Percentiles rank a stretch among this genome's conserved stretches.
Evolutionary conservation across 2,113 vertebrate genomes (phyloP).

Genomic region (Spea bombifrons): DNA sequence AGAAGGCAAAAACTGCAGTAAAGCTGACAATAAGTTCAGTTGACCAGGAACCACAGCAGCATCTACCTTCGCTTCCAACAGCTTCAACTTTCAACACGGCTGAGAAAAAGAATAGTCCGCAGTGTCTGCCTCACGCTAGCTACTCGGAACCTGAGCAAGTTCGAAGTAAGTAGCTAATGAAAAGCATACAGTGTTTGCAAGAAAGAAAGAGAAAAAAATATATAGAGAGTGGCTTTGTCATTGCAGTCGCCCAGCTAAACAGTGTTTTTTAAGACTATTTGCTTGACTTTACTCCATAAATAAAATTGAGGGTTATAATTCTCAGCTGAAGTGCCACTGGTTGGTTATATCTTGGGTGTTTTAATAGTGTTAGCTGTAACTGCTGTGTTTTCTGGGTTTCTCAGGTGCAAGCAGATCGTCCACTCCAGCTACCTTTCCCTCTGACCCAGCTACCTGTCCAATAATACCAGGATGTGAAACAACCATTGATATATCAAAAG

Average conservation of each 20-base stretch:
- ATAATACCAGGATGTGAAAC: slow-evolving; percentile 97
- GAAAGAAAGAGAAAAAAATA: too few relatives aligned
- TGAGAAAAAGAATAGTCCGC: slow-evolving; percentile 57
- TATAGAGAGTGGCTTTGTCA: too few relatives aligned
- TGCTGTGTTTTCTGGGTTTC: slow-evolving; percentile 40
- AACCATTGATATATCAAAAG: slow-evolving; percentile 95
- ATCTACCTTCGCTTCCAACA: slow-evolving; percentile 47
- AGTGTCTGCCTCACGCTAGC: slow-evolving; percentile 45
- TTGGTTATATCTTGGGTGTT: too few relatives aligned
- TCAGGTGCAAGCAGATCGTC: slow-evolving; percentile 83
- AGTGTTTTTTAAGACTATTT: too few relatives aligned
- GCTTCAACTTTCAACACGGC: slow-evolving; percentile 27
- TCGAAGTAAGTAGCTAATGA: slow-evolving; percentile 68
- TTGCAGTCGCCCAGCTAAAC: too few relatives aligned
- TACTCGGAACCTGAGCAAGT: slow-evolving; percentile 68
- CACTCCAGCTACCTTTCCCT: slow-evolving; percentile 77
- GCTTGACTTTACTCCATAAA: too few relatives aligned
- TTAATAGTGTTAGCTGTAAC: too few relatives aligned
- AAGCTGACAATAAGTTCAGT: slow-evolving; percentile 72
- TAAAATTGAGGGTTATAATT: too few relatives aligned
- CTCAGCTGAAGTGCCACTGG: too few relatives aligned
- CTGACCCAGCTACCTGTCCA: slow-evolving; percentile 87
- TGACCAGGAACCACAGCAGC: slow-evolving; percentile 50
- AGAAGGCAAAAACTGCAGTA: slow-evolving; percentile 67
- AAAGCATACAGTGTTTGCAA: background rate